Base-by-base conservation (phyloP, 2,113 vertebrate species). In the Mus pahari region DNA sequence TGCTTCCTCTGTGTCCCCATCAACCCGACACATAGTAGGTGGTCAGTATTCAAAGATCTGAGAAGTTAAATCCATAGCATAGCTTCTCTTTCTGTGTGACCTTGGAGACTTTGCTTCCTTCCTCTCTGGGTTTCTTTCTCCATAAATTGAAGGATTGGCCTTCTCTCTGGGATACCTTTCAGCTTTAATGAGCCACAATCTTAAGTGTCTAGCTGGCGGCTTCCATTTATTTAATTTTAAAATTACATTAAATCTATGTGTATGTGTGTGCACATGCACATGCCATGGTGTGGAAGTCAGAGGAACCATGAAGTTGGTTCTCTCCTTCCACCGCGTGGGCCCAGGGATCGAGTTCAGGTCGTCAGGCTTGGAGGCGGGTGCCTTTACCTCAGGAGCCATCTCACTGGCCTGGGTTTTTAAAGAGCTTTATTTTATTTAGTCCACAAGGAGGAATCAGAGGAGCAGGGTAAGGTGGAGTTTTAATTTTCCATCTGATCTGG, bases 161-260 rank as follows among this genome's bases (percentile, higher is more conserved):
- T 75, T 7, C 5, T 68, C 53, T 60, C 75, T 62, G 90, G 86
- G 55, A 64, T 70, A 31, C 20, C 36, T 62, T 84, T 91, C 36
- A 74, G 79, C 82, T 82, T 81, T 75, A 86, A 39, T 84, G 79
- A 93, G 89, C 82, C 70, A 42, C 39, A 28, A 53, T 90, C 71
- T 68, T 88, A 71, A 86, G 64, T 68, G 48, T 71, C 68, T 70
- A 86, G 77, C 42, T 97, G 96, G 71, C 82, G 66, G 68, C 64
- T 94, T 94, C 74, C 48, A 9, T 79, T 91, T 82, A 53, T 92
- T 94, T 89, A 93, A 50, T 77, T 96, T 68, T 86, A 9, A 84
- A 84, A 68, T 3, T 12, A 33, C 28, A 20, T 86, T 22, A 50
- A 68, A 50, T 68, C 66, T 45, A 33, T 48, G 42, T 66, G 17